These are phyloP conservation scores for Chalcis sispes DNA, from an alignment of 2,888 invertebrate genomes.

Conservation along the genomic window DNA sequence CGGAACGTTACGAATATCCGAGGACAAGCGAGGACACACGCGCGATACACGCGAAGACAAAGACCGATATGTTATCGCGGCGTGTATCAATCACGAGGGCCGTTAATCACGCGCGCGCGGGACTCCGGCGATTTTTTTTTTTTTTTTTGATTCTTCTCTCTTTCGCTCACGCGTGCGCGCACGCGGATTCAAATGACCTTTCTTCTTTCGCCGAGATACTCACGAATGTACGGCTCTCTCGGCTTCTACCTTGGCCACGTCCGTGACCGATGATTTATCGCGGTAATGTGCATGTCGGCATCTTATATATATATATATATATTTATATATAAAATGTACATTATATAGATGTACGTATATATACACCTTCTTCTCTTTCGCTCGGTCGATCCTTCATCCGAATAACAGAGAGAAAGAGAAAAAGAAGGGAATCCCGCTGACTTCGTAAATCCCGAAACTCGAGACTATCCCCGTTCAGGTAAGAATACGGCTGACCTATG, in stretches of 20 bases:
- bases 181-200: constrained; percentile 46
- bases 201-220: constrained; percentile 56
- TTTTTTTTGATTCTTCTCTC: constrained; percentile 19
- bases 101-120: constrained; percentile 34
- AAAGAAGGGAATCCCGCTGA: constrained; percentile 60
- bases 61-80: constrained; percentile 22
- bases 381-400: constrained; percentile 53
- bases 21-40: background rate
- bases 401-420: constrained; percentile 55
- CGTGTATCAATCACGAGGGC: constrained; percentile 41
- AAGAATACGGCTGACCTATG: constrained; percentile 41
- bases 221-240: constrained; percentile 45
- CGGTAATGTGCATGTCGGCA: constrained; percentile 59
- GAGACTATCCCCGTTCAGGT: constrained; percentile 38
- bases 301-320: constrained; percentile 66
- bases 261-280: constrained; percentile 64
- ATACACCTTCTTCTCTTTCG: constrained; percentile 26
- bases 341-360: constrained; percentile 53
- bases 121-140: too few species aligned
- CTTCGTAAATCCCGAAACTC: constrained; percentile 57
- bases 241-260: constrained; percentile 30
- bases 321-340: constrained; percentile 32
- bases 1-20: background rate
- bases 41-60: constrained; percentile 6
- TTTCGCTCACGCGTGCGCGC: background rate